Percentiles rank a stretch among this genome's conserved stretches.
Conservation (phyloP, 2,888 invertebrate genomes). For the Rhagonycha fulva region DNA sequence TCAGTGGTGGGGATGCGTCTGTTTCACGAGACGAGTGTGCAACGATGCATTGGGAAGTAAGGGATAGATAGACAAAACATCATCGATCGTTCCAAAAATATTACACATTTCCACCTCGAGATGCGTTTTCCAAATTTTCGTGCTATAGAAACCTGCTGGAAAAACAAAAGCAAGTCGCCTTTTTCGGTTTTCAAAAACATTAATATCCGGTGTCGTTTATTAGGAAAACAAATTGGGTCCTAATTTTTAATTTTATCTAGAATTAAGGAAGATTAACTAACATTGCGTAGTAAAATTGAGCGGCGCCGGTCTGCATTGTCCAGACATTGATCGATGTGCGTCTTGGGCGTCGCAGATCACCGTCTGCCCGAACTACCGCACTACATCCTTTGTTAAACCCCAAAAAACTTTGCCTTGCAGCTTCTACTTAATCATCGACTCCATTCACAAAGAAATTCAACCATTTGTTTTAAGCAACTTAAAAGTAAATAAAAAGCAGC, state of each 20-base stretch:
- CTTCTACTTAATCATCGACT: slow-evolving; percentile 40
- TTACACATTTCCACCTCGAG: not conserved
- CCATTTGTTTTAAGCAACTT: slow-evolving; percentile 12
- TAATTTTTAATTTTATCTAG: not conserved
- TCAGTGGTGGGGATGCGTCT: slow-evolving; percentile 33
- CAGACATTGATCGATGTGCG: slow-evolving; percentile 69
- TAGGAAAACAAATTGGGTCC: not conserved
- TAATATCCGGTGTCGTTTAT: not conserved
- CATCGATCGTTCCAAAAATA: slow-evolving; percentile 36
- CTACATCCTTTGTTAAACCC: slow-evolving; percentile 27
- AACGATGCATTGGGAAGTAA: slow-evolving; percentile 41
- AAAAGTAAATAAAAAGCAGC: not conserved
- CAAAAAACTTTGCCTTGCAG: slow-evolving; percentile 21
- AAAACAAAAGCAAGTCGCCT: not conserved
- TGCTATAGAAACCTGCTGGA: not conserved
- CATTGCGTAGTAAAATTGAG: slow-evolving; percentile 34
- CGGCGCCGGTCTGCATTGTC: slow-evolving; percentile 52
- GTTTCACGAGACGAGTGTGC: slow-evolving; percentile 31
- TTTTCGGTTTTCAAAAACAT: not conserved
- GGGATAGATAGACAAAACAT: slow-evolving; percentile 42
- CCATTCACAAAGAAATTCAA: slow-evolving; percentile 29
- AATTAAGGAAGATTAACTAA: slow-evolving; percentile 11
- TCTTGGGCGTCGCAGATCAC: slow-evolving; percentile 65
- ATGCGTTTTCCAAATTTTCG: not conserved
- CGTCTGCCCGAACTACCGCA: slow-evolving; percentile 47